Base-by-base conservation (phyloP, 2,888 invertebrate species). In the Orthosia cruda region DNA sequence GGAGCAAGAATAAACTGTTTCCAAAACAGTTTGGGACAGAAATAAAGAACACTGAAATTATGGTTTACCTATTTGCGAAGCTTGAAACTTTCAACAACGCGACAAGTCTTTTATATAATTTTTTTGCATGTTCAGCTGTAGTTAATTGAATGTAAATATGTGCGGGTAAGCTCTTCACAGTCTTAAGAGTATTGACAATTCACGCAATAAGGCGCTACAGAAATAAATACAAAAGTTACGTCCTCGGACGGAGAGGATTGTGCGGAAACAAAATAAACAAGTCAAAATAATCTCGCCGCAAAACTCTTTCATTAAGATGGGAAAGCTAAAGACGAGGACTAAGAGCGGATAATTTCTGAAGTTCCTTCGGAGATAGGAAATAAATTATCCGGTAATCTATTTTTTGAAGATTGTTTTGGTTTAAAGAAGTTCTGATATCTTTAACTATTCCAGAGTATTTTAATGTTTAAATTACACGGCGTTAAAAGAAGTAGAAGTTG, bases 251-350 rank as follows among this genome's bases (percentile, higher is more conserved):
- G 84, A 85, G 87, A 85, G 87, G 88, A 50, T 68, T 87, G 87
- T 85, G 83, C 45, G 80, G 84, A 85, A 92, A 87, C 87, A 91
- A 93, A 94, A 94, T 93, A 94, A 94, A 93, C 92, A 92, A 91
- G 89, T 90, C 85, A 84, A 91, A 94, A 94, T 93, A 93, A 93
- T 94, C 91, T 92, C 90, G 82, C 88, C 89, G 89, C 91, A 90
- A 92, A 94, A 93, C 92, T 93, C 94, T 95, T 95, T 94, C 94
- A 95, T 95, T 95, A 94, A 92, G 92, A 92, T 88, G 91, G 87
- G 89, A 87, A 89, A 91, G 89, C 90, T 90, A 92, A 94, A 93
- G 93, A 93, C 91, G 89, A 89, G 88, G 91, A 89, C 92, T 88
- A 89, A 87, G 86, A 89, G 88, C 90, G 89, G 90, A 92, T 91